Conservation (phyloP, 2,888 invertebrate species). For the Melitaea athalia region DNA sequence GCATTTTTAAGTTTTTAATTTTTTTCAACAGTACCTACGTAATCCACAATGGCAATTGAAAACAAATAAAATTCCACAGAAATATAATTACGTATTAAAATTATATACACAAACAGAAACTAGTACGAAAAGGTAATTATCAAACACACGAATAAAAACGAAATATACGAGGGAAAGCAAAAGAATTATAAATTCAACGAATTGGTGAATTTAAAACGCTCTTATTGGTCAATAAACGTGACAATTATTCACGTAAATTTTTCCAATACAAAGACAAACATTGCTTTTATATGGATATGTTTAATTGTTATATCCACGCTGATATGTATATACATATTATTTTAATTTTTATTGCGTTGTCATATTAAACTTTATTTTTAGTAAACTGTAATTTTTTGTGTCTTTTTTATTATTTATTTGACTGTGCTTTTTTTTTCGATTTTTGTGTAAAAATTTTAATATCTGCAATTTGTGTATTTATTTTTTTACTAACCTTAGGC, state of each 20-base stretch:
- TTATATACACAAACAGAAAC: background rate
- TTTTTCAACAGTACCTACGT: too few relatives aligned
- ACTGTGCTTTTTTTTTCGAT: too few relatives aligned
- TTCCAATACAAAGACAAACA: conserved; percentile 1
- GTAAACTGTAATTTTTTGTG: too few relatives aligned
- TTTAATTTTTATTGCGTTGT: too few relatives aligned
- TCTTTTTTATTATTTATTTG: too few relatives aligned
- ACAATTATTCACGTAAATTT: conserved; percentile 6
- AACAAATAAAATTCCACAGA: background rate
- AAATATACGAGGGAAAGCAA: background rate
- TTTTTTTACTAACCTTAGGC: too few relatives aligned
- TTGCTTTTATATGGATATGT: background rate
- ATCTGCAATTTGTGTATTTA: too few relatives aligned
- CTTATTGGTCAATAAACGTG: conserved; percentile 20
- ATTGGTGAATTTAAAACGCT: conserved; percentile 21
- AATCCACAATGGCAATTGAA: too few relatives aligned
- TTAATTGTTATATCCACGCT: background rate
- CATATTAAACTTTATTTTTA: too few relatives aligned
- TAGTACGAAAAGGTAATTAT: background rate
- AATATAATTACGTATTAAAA: background rate
- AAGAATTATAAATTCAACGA: conserved; percentile 14
- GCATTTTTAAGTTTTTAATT: too few relatives aligned
- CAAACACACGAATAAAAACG: background rate
- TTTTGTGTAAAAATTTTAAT: too few relatives aligned
- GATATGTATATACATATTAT: too few relatives aligned